Conservation (phyloP, 1,140 invertebrate species). For the Penaeus chinensis region DNA sequence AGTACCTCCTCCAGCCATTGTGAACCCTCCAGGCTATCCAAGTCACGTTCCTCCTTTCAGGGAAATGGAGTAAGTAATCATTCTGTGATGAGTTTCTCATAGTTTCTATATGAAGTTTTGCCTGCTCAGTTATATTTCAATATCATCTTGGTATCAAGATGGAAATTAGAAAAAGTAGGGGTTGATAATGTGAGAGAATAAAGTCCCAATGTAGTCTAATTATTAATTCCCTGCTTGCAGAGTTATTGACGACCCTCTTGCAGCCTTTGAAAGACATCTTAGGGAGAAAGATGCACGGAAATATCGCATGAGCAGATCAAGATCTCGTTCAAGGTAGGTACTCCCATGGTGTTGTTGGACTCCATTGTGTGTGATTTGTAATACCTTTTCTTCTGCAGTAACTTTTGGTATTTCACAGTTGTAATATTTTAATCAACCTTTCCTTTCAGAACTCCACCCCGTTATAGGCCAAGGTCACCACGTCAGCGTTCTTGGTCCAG, state of each 20-base stretch:
- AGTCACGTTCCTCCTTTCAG: slow-evolving; percentile 2
- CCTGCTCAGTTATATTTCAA: too few species aligned
- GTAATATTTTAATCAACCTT: background rate
- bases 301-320: slow-evolving; percentile 38
- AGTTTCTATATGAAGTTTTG: too few species aligned
- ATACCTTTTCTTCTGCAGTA: too few species aligned
- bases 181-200: too few species aligned
- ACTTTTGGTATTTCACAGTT: too few species aligned
- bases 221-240: background rate
- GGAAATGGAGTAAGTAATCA: slow-evolving; percentile 1
- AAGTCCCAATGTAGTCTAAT: too few species aligned
- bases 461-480: slow-evolving; percentile 25
- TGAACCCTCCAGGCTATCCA: background rate
- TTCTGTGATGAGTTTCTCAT: background rate
- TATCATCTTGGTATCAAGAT: too few species aligned
- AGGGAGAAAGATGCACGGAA: slow-evolving; percentile 43
- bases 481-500: slow-evolving; percentile 39
- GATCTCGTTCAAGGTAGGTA: slow-evolving; percentile 44
- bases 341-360: too few species aligned
- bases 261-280: slow-evolving; percentile 46
- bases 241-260: slow-evolving; percentile 35
- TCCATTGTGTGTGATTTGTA: too few species aligned
- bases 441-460: background rate
- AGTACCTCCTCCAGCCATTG: slow-evolving; percentile 26
- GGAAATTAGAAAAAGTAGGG: too few species aligned